Base-by-base conservation (phyloP, 2,797 vertebrate species). In the Merluccius polli region DNA sequence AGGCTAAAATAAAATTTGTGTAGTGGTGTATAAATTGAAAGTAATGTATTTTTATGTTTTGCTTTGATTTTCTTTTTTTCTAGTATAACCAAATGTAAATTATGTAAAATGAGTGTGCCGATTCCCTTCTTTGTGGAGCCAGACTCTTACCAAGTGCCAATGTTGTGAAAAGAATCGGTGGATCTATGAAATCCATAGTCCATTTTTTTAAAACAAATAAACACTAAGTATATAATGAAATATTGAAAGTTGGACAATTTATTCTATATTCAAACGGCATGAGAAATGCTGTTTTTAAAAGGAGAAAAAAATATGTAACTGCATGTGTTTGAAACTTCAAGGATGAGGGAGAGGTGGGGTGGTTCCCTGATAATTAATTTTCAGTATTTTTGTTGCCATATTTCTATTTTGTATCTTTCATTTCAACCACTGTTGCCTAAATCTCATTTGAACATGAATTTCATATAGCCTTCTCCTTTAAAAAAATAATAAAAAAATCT, bases 401-500 rank as follows among this genome's bases (percentile, higher is more conserved):
- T 91, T 92, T 91, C 89, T 93, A 84, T 92, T 89, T 93, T 92
- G 84, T 92, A 92, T 89, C 87, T 94, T 94, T 93, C 90, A 94
- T 94, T 94, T 94, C 92, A 93, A 93, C 92, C 93, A 94, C 92
- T 94, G 93, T 95, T 95, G 94, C 94, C 94, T 94, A 93, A 92
- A 95, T 92, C 93, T 94, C 94, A 93, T 94, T 95, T 93, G 94
- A 92, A 94, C 93, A 95, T 95, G 91, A 96, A 95, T 98, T 98
- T 97, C 96, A 96, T 98, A 97, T 98, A 97, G 95, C 95, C 96
- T 97, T 96, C 95, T 97, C 95, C 95, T 96, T 87, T 93, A 95
- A 95, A 92, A 91, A 80, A 75, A 80, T 87, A 94, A 95, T 95
- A 92, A 91, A 80, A 75, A 80, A 92, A 87, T 92, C 89, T 96